Conservation (phyloP, 2,113 vertebrate species). For the Pavo muticus region DNA sequence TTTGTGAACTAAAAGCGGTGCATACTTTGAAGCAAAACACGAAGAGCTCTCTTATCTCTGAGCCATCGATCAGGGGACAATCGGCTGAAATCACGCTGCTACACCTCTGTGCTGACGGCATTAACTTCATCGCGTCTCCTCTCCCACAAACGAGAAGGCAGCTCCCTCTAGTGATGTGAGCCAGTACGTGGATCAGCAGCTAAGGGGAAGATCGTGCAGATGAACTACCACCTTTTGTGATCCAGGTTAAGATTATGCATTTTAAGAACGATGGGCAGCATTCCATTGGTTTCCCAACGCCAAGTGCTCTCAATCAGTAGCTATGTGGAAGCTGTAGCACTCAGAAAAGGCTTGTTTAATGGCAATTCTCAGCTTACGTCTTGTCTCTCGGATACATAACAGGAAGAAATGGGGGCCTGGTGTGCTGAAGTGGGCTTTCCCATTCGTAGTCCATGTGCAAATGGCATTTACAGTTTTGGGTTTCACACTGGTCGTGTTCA, state of each 20-base stretch:
- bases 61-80: background rate
- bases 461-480: background rate
- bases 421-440: background rate
- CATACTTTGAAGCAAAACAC: background rate
- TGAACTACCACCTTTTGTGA: background rate
- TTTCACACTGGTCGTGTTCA: background rate
- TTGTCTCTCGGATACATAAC: background rate
- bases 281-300: background rate
- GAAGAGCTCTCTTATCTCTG: background rate
- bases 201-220: background rate
- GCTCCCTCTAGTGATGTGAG: conserved; percentile 65
- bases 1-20: background rate
- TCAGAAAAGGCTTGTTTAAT: background rate
- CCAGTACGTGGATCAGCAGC: background rate
- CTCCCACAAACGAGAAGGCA: conserved; percentile 36
- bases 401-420: background rate
- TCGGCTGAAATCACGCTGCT: background rate
- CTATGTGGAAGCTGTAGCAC: background rate
- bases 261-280: background rate
- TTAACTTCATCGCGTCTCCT: background rate
- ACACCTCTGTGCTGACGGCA: background rate
- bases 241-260: background rate
- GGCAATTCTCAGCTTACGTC: background rate
- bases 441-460: background rate
- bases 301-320: background rate